Evolutionary conservation across 1,140 invertebrate species (phyloP), one percentile per base, ranked within the genome.

Genomic region (Eufriesea mexicana): DNA sequence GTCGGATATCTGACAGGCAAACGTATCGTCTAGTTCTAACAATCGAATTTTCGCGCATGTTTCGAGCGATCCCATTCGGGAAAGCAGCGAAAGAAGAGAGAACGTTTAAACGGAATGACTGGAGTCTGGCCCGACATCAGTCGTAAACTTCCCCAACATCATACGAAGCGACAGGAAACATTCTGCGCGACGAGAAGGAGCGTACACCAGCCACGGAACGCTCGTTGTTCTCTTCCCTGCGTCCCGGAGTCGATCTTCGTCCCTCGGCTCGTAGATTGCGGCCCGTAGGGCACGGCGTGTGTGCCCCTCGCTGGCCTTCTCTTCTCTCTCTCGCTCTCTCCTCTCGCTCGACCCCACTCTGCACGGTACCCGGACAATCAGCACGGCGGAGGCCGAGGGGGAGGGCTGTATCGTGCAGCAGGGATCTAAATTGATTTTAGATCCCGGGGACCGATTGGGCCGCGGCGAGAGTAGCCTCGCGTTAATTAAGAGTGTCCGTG

Each of bases 341-440:
- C 16, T 9, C 28, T 45, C 35, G 57, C 71, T 59, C 68, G 51
- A 55, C 35, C 35, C 35, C 35, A 2, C 35, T 35, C 35, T 35
- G 35, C 35, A 35, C 28, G 42, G 64, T 74, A 49, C 59, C 82
- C 57, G 66, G 75, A 47, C 70, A 61, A 76, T 49, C 72, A 66
- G 68, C 74, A 62, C 75, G 54, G 54, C 66, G 62, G 76, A 73
- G 71, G 62, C 75, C 25, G 42, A 57, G 51, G 61, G 66, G 70
- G 62, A 49, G 61, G 80, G 49, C 74, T 75, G 83, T 91, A 91
- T 91, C 90, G 88, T 64, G 55, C 51, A 84, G 77, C 79, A 59
- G 77, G 84, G 89, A 91, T 91, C 91, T 90, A 91, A 91, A 91
- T 91, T 91, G 91, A 91, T 91, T 91, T 90, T 90, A 91, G 90